Conservation (phyloP, 2,888 invertebrate species). For the Dorcus parallelipipedus region DNA sequence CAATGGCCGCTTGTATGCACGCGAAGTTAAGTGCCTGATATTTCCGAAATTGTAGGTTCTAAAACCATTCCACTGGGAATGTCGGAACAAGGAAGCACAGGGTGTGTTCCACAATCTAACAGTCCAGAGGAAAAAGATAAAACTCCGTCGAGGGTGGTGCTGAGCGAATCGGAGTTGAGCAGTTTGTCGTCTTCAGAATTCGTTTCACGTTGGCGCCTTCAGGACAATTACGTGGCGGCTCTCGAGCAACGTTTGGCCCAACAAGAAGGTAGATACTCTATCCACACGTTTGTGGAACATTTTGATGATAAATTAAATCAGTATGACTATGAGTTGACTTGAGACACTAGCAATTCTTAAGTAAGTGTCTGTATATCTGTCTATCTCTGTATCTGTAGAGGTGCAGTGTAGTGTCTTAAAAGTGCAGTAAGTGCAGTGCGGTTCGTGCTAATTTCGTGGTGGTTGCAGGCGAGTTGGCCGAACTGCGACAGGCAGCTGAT, state of each 20-base stretch:
- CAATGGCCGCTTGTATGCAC: conserved; percentile 16
- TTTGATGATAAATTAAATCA: conserved; percentile 26
- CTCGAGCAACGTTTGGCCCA: conserved; percentile 71
- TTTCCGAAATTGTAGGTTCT: conserved; percentile 8
- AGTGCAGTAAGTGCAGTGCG: conserved; percentile 29
- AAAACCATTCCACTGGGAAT: conserved; percentile 23
- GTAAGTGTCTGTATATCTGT: conserved; percentile 17
- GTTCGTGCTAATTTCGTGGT: conserved; percentile 30
- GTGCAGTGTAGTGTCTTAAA: conserved; percentile 16
- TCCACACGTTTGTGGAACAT: conserved; percentile 43
- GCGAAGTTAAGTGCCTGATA: conserved; percentile 8
- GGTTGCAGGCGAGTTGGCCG: conserved; percentile 66
- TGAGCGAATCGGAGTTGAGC: conserved; percentile 64
- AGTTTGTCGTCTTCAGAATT: conserved; percentile 63
- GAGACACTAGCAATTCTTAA: conserved; percentile 25
- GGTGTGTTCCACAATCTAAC: conserved; percentile 44
- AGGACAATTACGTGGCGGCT: conserved; percentile 72
- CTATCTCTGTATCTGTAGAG: conserved; percentile 18
- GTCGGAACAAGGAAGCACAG: conserved; percentile 35
- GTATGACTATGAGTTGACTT: conserved; percentile 29
- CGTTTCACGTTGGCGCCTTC: conserved; percentile 68
- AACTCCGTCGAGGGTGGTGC: conserved; percentile 55
- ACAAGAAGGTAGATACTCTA: conserved; percentile 68
- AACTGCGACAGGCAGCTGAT: conserved; percentile 73
- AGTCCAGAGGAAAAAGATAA: conserved; percentile 53